Evolutionary conservation across 2,797 vertebrate species (phyloP).

Genomic region (Podargus strigoides): DNA sequence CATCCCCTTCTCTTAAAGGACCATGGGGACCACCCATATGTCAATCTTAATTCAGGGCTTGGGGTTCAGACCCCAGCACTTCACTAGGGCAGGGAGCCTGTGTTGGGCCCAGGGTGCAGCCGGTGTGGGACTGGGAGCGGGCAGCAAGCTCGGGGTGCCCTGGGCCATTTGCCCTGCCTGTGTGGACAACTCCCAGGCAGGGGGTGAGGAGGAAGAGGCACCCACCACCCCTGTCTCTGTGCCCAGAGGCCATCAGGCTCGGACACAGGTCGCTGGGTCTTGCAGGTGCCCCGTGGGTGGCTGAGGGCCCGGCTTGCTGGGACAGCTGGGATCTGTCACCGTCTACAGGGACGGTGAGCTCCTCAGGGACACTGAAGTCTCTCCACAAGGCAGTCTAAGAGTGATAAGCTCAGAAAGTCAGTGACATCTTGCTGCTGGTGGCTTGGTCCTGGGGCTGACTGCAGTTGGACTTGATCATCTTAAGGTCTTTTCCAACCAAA

Average conservation of each 20-base stretch:
- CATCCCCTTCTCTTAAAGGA: too few species aligned
- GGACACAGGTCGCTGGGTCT: too few species aligned
- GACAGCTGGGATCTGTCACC: neutral
- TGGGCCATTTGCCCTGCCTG: accelerated
- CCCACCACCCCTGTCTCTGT: neutral
- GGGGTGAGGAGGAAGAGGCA: too few species aligned
- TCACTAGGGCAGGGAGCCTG: neutral
- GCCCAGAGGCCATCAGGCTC: neutral
- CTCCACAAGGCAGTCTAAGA: neutral
- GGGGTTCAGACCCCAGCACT: too few species aligned
- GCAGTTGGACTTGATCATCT: too few species aligned
- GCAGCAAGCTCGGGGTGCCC: too few species aligned
- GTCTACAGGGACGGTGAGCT: accelerated
- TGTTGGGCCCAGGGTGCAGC: neutral
- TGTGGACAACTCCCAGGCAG: accelerated
- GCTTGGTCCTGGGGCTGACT: too few species aligned
- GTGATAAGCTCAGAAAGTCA: neutral
- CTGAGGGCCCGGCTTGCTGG: neutral
- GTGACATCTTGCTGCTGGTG: neutral
- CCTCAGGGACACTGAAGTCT: neutral
- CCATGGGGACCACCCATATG: too few species aligned
- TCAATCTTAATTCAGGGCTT: too few species aligned
- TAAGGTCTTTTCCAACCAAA: too few species aligned
- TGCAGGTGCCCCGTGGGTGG: too few species aligned
- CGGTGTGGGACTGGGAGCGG: neutral